phyloP scores from a whole-genome alignment of 2,113 vertebrate species.

The Neodon shergylaensis region DNA sequence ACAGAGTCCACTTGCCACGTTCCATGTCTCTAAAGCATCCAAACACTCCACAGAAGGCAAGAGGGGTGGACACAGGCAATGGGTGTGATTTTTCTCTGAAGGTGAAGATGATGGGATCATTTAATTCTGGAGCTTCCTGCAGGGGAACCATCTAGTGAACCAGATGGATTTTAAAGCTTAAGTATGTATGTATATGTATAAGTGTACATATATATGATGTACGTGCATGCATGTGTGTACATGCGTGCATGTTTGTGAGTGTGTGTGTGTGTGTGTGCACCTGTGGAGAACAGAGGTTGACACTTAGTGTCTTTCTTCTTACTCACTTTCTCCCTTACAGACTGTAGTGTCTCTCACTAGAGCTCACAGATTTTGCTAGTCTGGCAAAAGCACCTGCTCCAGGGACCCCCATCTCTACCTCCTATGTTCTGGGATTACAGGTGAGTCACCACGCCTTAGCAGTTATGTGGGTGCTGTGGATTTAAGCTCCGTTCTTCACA shows the following conservation, averaged over 20 bases:
- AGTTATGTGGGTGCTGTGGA: background rate
- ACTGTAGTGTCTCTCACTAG: background rate
- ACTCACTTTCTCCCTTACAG: background rate
- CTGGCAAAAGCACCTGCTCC: background rate
- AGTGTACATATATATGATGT: background rate
- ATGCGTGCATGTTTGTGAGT: background rate
- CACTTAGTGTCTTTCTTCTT: background rate
- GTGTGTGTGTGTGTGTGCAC: background rate
- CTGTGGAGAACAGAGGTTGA: too few species aligned
- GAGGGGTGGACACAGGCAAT: background rate
- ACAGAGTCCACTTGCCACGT: background rate
- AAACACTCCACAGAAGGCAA: background rate
- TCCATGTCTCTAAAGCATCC: accelerated
- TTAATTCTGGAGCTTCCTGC: background rate
- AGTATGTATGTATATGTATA: background rate
- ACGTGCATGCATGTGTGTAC: background rate
- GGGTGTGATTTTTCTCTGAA: background rate
- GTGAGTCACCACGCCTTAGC: background rate
- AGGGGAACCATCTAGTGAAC: background rate
- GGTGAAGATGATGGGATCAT: too few species aligned
- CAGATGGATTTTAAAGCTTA: background rate
- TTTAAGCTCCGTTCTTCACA: background rate
- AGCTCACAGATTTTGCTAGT: background rate
- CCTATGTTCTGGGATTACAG: background rate
- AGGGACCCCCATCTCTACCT: background rate